These are phyloP conservation scores for Ceraclea dissimilis DNA, from an alignment of 2,888 invertebrate species.

Conservation along the genomic window DNA sequence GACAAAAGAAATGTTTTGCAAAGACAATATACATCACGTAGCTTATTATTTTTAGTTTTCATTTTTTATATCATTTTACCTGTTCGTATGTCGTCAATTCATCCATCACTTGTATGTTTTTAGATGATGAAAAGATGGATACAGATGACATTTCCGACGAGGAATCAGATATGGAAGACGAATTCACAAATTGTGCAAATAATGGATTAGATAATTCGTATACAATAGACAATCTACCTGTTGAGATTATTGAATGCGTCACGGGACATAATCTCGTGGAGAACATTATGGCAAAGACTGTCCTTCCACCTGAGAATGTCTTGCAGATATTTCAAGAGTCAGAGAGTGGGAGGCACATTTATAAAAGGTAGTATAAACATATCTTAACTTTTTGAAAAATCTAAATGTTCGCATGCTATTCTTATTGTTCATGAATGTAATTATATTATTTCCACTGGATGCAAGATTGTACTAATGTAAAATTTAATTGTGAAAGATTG, in stretches of 20 bases:
- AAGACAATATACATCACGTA: too few relatives aligned
- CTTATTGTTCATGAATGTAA: too few relatives aligned
- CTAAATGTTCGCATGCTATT: too few relatives aligned
- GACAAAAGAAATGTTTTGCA: too few relatives aligned
- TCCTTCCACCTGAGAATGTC: conserved; percentile 49
- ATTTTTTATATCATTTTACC: too few relatives aligned
- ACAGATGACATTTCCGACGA: conserved; percentile 39
- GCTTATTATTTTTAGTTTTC: too few relatives aligned
- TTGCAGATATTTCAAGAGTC: conserved; percentile 46
- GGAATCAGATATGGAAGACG: conserved; percentile 39
- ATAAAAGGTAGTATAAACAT: conserved; percentile 44
- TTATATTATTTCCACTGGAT: too few relatives aligned
- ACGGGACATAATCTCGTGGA: conserved; percentile 51
- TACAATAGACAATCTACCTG: conserved; percentile 45
- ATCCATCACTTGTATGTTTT: too few relatives aligned
- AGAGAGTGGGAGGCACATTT: conserved; percentile 41
- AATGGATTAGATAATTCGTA: conserved; percentile 32
- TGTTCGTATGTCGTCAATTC: too few relatives aligned
- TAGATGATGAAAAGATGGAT: conserved; percentile 27
- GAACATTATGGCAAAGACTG: conserved; percentile 51
- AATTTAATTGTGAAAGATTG: too few relatives aligned
- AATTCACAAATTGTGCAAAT: conserved; percentile 29
- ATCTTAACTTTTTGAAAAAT: neutral
- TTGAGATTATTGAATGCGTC: conserved; percentile 55
- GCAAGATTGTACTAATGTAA: too few relatives aligned